These are phyloP conservation scores for Echiichthys vipera DNA, from an alignment of 2,797 vertebrate genomes.

Conservation along the genomic window DNA sequence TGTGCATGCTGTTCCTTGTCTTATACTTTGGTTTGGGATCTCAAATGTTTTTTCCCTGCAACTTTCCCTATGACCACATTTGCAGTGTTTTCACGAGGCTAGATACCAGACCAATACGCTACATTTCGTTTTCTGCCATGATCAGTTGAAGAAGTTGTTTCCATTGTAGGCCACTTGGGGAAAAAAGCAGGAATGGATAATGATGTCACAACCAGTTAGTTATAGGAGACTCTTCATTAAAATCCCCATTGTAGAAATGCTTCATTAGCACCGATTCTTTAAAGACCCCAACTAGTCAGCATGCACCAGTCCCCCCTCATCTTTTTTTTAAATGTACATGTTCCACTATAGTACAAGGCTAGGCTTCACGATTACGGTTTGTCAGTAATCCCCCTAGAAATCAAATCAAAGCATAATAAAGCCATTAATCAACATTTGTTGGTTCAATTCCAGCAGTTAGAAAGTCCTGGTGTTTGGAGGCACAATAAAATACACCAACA, in stretches of 20 bases:
- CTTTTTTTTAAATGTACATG: slow-evolving; percentile 29
- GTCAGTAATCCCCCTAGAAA: slow-evolving; percentile 29
- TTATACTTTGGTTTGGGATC: slow-evolving; percentile 14
- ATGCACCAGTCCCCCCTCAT: slow-evolving; percentile 41
- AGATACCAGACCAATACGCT: background rate
- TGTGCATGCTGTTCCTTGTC: background rate
- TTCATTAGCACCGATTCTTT: slow-evolving; percentile 33
- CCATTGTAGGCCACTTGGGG: slow-evolving; percentile 17
- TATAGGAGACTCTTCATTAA: slow-evolving; percentile 6
- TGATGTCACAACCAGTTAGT: slow-evolving; percentile 34
- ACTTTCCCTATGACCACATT: background rate
- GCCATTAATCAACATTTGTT: slow-evolving; percentile 3
- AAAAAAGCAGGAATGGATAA: slow-evolving; percentile 37
- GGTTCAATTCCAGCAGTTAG: slow-evolving; percentile 13
- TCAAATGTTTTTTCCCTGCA: slow-evolving; percentile 10
- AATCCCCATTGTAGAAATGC: slow-evolving; percentile 19
- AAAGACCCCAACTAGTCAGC: slow-evolving; percentile 28
- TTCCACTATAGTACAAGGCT: slow-evolving; percentile 33
- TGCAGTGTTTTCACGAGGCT: slow-evolving; percentile 3
- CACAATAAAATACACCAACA: slow-evolving; percentile 46
- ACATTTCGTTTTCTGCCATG: slow-evolving; percentile 5
- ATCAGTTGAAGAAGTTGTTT: slow-evolving; percentile 17
- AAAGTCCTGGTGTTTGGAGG: slow-evolving; percentile 48
- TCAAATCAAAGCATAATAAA: slow-evolving; percentile 41
- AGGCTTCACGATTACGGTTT: slow-evolving; percentile 21